Conservation (phyloP, 2,888 invertebrate species). For the Platynereis dumerilii region DNA sequence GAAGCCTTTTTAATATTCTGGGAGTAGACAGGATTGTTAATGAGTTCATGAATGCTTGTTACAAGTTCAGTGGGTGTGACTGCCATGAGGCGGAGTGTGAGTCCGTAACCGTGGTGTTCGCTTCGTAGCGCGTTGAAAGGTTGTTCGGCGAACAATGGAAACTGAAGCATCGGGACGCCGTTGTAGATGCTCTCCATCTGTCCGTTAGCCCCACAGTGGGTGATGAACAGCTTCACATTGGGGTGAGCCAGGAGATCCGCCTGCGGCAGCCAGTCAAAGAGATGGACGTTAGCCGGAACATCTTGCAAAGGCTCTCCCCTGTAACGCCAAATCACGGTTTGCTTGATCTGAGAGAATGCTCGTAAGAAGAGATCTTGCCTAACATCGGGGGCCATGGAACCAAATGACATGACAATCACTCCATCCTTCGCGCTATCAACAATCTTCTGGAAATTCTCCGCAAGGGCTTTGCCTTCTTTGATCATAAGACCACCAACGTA, state of each 20-base stretch:
- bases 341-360: conserved; percentile 8
- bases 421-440: background rate
- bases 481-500: conserved; percentile 12
- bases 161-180: conserved; percentile 39
- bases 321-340: conserved; percentile 9
- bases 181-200: conserved; percentile 38
- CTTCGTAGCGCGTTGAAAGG: conserved; percentile 31
- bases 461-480: conserved; percentile 8
- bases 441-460: conserved; percentile 1
- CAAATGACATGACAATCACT: conserved; percentile 10
- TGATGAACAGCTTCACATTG: conserved; percentile 38
- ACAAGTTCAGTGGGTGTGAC: conserved; percentile 28
- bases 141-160: conserved; percentile 38
- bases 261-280: conserved; percentile 40
- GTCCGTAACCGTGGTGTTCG: conserved; percentile 34
- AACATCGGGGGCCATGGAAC: background rate
- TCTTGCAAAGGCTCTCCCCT: background rate
- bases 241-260: conserved; percentile 40
- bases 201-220: conserved; percentile 41
- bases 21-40: conserved; percentile 27
- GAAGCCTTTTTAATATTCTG: conserved; percentile 32
- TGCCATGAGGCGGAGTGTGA: conserved; percentile 27
- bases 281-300: conserved; percentile 22
- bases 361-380: background rate
- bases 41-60: conserved; percentile 15